These are phyloP conservation scores for Sceliomorpha sp. DNA, from an alignment of 2,888 invertebrate genomes.

Conservation along the genomic window DNA sequence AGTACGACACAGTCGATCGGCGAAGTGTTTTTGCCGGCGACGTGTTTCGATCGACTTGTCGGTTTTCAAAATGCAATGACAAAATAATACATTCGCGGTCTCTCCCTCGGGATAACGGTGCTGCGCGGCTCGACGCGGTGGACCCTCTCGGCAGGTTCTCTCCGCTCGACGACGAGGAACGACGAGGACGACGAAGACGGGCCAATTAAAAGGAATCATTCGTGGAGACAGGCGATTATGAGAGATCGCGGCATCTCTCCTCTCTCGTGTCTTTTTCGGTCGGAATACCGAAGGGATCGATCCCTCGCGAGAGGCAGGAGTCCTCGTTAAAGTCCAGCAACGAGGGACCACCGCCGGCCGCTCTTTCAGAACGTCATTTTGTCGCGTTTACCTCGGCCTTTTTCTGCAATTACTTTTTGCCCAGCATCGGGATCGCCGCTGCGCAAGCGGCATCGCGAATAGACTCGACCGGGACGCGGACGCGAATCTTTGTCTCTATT, in stretches of 20 bases:
- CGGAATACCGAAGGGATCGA: constrained; percentile 62
- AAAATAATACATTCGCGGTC: constrained; percentile 47
- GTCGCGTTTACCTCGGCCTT: constrained; percentile 70
- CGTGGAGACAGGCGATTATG: constrained; percentile 39
- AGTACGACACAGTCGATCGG: constrained; percentile 42
- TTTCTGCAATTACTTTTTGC: constrained; percentile 71
- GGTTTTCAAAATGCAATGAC: constrained; percentile 48
- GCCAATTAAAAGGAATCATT: constrained; percentile 47
- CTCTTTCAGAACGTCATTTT: constrained; percentile 71
- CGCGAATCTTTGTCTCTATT: constrained; percentile 38
- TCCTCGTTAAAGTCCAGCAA: constrained; percentile 61
- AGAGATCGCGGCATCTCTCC: constrained; percentile 35
- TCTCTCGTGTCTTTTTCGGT: constrained; percentile 29
- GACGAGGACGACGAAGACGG: constrained; percentile 26
- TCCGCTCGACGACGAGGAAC: constrained; percentile 21
- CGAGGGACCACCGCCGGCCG: constrained; percentile 62
- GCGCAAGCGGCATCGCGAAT: constrained; percentile 41
- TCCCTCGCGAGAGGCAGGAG: constrained; percentile 52
- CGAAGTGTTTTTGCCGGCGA: constrained; percentile 34
- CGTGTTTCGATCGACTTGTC: constrained; percentile 35
- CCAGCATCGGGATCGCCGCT: constrained; percentile 30
- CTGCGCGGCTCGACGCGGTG: constrained; percentile 10
- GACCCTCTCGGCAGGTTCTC: constrained; percentile 1
- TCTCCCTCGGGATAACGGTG: constrained; percentile 40
- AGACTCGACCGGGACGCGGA: constrained; percentile 33